A percentile compares a stretch with the other conserved stretches of the same genome.
Evolutionary conservation across 2,888 invertebrate genomes (phyloP).

Genomic region (Diachrysia chrysitis): DNA sequence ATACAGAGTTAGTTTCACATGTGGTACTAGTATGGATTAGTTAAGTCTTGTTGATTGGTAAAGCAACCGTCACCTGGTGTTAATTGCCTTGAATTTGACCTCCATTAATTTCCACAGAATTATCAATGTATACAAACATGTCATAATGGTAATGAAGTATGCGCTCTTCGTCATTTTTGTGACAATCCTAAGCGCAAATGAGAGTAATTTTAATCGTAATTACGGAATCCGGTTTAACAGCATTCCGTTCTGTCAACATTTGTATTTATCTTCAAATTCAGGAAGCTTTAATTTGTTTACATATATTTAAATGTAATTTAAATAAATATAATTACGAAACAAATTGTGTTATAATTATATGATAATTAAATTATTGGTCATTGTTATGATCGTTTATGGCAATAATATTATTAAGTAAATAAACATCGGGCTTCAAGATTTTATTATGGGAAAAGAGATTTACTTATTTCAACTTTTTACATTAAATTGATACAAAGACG

Average conservation of each 20-base stretch:
- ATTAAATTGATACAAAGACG: no score
- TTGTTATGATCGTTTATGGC: neutral
- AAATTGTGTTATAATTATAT: neutral
- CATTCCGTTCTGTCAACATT: conserved; percentile 5
- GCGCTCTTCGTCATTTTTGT: neutral
- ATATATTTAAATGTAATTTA: neutral
- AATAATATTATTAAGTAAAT: no score
- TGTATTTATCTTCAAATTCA: conserved; percentile 13
- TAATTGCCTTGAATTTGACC: neutral
- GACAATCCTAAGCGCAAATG: conserved; percentile 1
- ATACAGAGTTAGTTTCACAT: no score
- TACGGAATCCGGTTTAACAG: conserved; percentile 34
- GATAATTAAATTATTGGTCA: neutral
- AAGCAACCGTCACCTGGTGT: neutral
- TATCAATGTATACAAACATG: neutral
- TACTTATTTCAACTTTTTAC: no score
- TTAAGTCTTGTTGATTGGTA: neutral
- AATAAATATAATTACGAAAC: no score
- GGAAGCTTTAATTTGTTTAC: conserved; percentile 11
- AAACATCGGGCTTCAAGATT: no score
- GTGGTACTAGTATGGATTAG: no score
- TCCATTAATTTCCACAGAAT: neutral
- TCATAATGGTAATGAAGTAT: neutral
- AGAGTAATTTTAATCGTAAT: conserved; percentile 18
- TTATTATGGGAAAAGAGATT: no score